phyloP scores from a whole-genome alignment of 2,888 invertebrate species.

The Harpagoxenus sublaevis region DNA sequence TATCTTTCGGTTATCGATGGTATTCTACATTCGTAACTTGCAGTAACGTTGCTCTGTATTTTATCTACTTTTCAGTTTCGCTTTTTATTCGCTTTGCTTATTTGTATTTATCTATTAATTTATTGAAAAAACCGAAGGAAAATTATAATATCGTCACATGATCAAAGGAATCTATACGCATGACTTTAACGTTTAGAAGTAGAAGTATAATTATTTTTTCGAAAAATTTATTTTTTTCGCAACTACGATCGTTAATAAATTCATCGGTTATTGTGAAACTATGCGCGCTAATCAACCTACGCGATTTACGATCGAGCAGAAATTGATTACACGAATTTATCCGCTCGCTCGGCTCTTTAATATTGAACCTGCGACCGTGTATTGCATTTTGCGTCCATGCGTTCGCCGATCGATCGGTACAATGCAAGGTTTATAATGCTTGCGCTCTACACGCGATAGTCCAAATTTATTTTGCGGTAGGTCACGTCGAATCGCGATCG shows the following conservation, averaged over 20 bases:
- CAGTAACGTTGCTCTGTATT: background rate
- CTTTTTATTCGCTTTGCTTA: background rate
- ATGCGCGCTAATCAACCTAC: slow-evolving; percentile 29
- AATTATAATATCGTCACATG: background rate
- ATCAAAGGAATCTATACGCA: background rate
- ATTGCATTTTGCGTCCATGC: slow-evolving; percentile 19
- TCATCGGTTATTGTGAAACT: slow-evolving; percentile 26
- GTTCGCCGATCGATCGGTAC: slow-evolving; percentile 18
- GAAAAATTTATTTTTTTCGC: background rate
- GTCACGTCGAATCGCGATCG: slow-evolving; percentile 3
- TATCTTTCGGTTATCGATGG: background rate
- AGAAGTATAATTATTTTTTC: background rate
- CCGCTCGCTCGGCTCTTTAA: slow-evolving; percentile 34
- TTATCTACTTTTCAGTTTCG: background rate
- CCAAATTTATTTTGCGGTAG: slow-evolving; percentile 42
- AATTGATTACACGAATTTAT: slow-evolving; percentile 34
- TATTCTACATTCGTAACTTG: background rate
- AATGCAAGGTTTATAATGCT: slow-evolving; percentile 5
- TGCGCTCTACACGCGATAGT: background rate
- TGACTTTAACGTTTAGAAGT: background rate
- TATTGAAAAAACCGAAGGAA: background rate
- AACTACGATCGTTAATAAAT: slow-evolving; percentile 2
- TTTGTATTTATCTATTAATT: no score
- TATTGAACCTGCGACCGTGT: slow-evolving; percentile 20
- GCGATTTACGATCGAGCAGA: slow-evolving; percentile 33